phyloP scores from a whole-genome alignment of 2,113 vertebrate genomes.

The Eudyptes chrysolophus region DNA sequence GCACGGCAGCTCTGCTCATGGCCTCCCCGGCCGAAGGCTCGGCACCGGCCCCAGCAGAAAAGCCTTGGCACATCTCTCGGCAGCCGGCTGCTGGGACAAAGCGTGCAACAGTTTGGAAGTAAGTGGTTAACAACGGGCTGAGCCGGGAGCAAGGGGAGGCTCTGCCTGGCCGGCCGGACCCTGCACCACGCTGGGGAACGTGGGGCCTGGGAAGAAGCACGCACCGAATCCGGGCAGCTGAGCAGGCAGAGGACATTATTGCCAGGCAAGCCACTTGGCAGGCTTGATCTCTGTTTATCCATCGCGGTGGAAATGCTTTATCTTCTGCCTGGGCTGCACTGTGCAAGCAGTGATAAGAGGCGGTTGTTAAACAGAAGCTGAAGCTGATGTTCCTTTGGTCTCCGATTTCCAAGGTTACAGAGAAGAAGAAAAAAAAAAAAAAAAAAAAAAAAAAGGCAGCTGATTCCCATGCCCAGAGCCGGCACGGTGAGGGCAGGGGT shows the following conservation, averaged over 20 bases:
- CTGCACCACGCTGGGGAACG: fast-evolving
- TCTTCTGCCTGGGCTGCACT: neutral
- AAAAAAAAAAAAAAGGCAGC: neutral
- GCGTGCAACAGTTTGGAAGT: neutral
- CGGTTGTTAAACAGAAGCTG: neutral
- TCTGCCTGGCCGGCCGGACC: fast-evolving
- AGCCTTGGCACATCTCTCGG: neutral
- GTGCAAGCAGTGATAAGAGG: neutral
- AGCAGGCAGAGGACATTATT: neutral
- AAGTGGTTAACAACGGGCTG: neutral
- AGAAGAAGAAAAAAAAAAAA: neutral
- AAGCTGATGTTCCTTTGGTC: neutral
- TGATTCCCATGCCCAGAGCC: neutral
- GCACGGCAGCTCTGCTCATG: neutral
- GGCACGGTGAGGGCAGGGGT: fast-evolving
- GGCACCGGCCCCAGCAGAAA: neutral
- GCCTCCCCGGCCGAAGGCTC: neutral
- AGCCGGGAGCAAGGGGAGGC: neutral
- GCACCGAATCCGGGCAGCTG: neutral
- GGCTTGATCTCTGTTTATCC: neutral
- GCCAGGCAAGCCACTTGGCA: neutral
- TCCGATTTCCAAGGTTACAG: neutral
- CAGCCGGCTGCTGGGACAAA: neutral
- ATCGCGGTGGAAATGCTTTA: neutral
- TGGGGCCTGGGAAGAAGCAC: neutral